Conservation (phyloP, 2,888 invertebrate genomes). For the Hetaerina titia region DNA sequence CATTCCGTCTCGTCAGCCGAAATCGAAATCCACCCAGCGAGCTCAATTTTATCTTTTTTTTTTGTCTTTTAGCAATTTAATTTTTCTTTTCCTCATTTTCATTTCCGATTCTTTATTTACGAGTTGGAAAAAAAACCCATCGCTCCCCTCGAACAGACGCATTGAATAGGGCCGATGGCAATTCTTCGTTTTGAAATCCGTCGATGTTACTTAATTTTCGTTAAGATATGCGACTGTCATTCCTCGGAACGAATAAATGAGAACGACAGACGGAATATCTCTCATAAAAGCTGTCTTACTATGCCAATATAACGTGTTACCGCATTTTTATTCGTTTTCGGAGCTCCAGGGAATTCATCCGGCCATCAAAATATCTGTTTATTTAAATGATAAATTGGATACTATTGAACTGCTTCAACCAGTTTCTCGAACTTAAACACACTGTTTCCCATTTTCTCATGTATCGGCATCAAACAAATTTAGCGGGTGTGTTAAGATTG, state of each 20-base stretch:
- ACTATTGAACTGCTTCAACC: background rate
- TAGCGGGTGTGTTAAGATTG: background rate
- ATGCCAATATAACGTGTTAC: background rate
- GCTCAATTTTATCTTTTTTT: background rate
- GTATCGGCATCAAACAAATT: background rate
- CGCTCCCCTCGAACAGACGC: background rate
- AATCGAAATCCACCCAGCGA: conserved; percentile 56
- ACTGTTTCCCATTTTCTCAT: background rate
- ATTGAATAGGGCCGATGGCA: background rate
- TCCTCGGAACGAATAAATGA: background rate
- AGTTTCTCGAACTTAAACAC: background rate
- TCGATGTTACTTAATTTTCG: conserved; percentile 22
- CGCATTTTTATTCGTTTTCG: background rate
- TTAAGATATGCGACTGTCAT: conserved; percentile 19
- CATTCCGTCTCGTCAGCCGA: conserved; percentile 58
- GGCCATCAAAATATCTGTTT: background rate
- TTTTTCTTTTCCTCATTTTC: conserved; percentile 20
- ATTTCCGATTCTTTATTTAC: conserved; percentile 29
- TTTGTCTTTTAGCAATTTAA: conserved; percentile 32
- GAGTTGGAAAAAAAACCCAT: background rate
- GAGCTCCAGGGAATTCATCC: background rate
- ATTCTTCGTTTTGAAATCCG: background rate
- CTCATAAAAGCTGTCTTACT: background rate
- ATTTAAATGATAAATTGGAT: conserved; percentile 18
- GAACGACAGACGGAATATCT: background rate